Evolutionary conservation across 2,797 vertebrate genomes (phyloP), one percentile per base, ranked within the genome.

Genomic region (Ficedula albicollis): DNA sequence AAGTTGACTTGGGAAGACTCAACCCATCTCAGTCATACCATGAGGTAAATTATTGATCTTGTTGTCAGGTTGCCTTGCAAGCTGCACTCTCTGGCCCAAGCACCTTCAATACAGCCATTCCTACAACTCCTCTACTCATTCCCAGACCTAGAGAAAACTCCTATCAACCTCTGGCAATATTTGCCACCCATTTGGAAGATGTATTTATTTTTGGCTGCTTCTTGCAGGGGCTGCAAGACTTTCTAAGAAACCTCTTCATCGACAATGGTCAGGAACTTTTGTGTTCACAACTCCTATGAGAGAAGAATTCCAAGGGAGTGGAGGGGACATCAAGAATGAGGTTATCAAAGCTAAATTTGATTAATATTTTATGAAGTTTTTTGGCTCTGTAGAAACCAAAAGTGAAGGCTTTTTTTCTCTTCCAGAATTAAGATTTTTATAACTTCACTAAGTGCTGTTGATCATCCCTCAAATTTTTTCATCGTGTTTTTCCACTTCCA

Each of bases 1-100:
- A 91, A 94, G 96, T 95, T 97, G 94, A 85, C 91, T 96, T 95
- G 30, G 84, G 80, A 89, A 64, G 93, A 72, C 62, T 66, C 79
- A 68, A 90, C 83, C 55, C 87, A 64, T 73, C 84, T 70, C 87
- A 74, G 80, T 29, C 0, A 0, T 54, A 84, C 52, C 87, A 58
- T 17, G 6, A 54, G 74, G 87, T 94, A 90, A 96, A 95, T 93
- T 84, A 97, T 68, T 95, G 76, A 95, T 96, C 82, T 55, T 36
- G 38, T 70, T 15, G 2, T 56, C 87, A 75, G 66, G 19, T 20
- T 76, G 59, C 68, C 44, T 74, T 11, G 25, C 54, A 67, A 79
- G 59, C 66, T 43, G 75, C 44, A 11, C 52, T 49, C 34, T 48
- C 58, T 36, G 54, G 76, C 55, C 60, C 70, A 34, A 27, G 11